Base-by-base conservation (phyloP, 2,888 invertebrate genomes). In the Tetragonula carbonaria region DNA sequence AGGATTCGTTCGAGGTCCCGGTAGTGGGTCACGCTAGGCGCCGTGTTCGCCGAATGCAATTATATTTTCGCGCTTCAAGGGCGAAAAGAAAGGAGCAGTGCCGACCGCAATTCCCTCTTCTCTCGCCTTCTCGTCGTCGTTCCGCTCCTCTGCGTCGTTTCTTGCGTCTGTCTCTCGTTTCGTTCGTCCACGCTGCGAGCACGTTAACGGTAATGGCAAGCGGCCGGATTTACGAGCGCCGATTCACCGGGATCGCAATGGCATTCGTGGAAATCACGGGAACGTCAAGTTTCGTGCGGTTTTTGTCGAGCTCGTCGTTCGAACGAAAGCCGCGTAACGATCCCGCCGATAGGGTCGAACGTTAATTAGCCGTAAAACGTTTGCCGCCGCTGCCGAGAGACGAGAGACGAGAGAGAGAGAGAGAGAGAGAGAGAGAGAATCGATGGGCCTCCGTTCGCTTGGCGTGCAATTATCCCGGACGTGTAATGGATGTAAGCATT, bases 131-230 rank as follows among this genome's bases (percentile, higher is more conserved):
- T 79, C 74, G 28, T 68, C n/a, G 53, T 78, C 65, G 28, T 33
- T 33, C 72, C 71, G 63, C 72, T 73, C 55, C 65, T 66, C 55
- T 57, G 63, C 77, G 38, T 1, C 38, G 83, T 83, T 74, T 74
- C 77, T 62, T 77, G 83, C 81, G 59, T 70, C 67, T 16, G 68
- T 63, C 74, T 78, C 68, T 45, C 50, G 55, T 2, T 18, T n/a
- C 4, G n/a, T 28, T 59, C 4, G n/a, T 51, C 82, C 67, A 78
- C 65, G 38, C 65, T 2, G 14, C 21, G 65, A 38, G 38, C 14
- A 11, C 45, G 87, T 87, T 91, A 92, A 91, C 92, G 92, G 91
- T 91, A 92, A 91, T 91, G 87, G 88, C 88, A 90, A 91, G 86
- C 89, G 87, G 86, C 85, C 82, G 87, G 88, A 90, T 92, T 91